These are phyloP conservation scores for Standfussiana lucernea DNA, from an alignment of 2,888 invertebrate species.

Conservation along the genomic window DNA sequence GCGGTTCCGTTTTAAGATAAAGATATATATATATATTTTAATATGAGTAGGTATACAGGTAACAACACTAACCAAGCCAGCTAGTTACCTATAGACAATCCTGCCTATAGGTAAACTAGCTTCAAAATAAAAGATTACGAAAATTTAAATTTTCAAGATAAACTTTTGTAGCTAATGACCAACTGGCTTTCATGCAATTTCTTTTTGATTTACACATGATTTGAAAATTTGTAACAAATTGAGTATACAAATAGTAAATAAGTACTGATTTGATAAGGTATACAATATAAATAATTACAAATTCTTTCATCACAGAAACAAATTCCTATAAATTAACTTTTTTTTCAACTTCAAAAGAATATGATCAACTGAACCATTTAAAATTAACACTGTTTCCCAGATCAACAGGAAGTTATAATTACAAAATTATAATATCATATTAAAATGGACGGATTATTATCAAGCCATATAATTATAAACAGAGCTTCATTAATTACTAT, in stretches of 20 bases:
- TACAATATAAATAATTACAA: not conserved
- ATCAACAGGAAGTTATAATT: conserved; percentile 34
- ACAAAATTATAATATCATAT: conserved; percentile 12
- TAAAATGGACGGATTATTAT: conserved; percentile 30
- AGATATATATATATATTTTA: too few species aligned
- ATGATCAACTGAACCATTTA: not conserved
- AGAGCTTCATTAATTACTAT: conserved; percentile 9
- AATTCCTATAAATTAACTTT: too few species aligned
- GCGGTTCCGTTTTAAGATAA: too few species aligned
- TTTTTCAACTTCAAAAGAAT: not conserved
- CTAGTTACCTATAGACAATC: not conserved
- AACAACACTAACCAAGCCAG: too few species aligned
- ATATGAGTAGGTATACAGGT: too few species aligned
- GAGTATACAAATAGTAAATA: not conserved
- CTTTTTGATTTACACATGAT: not conserved
- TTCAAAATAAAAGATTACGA: not conserved
- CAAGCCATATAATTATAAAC: conserved; percentile 16
- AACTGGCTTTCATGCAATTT: not conserved
- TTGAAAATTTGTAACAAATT: not conserved
- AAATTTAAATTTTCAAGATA: not conserved
- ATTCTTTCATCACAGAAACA: not conserved
- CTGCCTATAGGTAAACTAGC: too few species aligned
- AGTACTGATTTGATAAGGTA: not conserved
- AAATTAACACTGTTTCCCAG: conserved; percentile 13
- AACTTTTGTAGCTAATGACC: too few species aligned